Conservation (phyloP, 2,797 vertebrate species). For the Liparis tanakae region DNA sequence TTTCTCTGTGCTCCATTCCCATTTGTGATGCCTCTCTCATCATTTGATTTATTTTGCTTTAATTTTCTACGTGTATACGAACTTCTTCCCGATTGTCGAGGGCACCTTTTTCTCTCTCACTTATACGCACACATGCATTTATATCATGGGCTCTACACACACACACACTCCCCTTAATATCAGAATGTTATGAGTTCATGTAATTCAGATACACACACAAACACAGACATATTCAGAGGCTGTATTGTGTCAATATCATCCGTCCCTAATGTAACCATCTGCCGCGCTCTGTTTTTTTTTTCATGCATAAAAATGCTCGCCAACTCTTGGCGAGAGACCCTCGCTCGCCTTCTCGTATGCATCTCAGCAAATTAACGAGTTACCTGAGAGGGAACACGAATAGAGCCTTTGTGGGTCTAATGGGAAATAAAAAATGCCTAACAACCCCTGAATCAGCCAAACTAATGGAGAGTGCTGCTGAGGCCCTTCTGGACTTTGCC, state of each 20-base stretch:
- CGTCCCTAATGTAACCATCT: slow-evolving; percentile 82
- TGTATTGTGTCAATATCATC: slow-evolving; percentile 75
- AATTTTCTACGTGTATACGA: slow-evolving; percentile 4
- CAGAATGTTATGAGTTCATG: slow-evolving; percentile 38
- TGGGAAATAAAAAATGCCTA: slow-evolving; percentile 85
- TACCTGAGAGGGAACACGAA: slow-evolving; percentile 80
- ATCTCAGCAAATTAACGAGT: slow-evolving; percentile 86
- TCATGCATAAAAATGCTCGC: slow-evolving; percentile 78
- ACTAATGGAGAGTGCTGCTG: slow-evolving; percentile 73
- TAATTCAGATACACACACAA: slow-evolving; percentile 35
- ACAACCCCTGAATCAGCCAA: slow-evolving; percentile 78
- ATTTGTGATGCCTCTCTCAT: neutral
- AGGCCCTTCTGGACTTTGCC: slow-evolving; percentile 59
- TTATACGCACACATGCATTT: neutral
- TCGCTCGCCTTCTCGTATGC: slow-evolving; percentile 76
- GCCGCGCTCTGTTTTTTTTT: slow-evolving; percentile 76
- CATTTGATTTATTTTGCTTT: slow-evolving; percentile 18
- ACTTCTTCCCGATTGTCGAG: neutral
- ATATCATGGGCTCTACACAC: slow-evolving; percentile 25
- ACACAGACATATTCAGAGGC: slow-evolving; percentile 50
- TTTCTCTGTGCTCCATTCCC: slow-evolving; percentile 1
- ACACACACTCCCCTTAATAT: slow-evolving; percentile 35
- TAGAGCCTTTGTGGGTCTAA: slow-evolving; percentile 76
- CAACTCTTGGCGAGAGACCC: slow-evolving; percentile 76
- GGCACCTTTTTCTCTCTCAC: neutral